phyloP scores from a whole-genome alignment of 2,888 invertebrate genomes.

The Notodonta ziczac region DNA sequence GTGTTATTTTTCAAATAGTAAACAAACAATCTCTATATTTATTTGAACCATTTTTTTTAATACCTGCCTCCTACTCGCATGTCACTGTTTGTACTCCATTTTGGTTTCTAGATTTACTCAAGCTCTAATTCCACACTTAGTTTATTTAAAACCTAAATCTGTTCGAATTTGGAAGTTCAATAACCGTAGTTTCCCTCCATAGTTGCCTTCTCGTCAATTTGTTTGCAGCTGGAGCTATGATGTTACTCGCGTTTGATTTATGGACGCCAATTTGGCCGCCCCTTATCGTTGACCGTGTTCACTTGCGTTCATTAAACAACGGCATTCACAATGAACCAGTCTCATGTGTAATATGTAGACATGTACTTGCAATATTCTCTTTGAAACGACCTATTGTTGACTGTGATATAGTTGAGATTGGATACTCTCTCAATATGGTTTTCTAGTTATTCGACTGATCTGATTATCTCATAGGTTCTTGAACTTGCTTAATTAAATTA shows the following conservation, averaged over 20 bases:
- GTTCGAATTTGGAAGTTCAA: slow-evolving; percentile 33
- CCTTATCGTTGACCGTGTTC: slow-evolving; percentile 58
- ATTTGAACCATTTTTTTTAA: too few relatives aligned
- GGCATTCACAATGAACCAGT: slow-evolving; percentile 23
- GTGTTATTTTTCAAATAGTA: not conserved
- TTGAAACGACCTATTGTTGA: too few relatives aligned
- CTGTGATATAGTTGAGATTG: too few relatives aligned
- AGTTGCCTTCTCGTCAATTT: slow-evolving; percentile 23
- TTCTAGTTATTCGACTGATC: too few relatives aligned
- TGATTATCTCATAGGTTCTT: too few relatives aligned
- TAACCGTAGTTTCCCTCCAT: slow-evolving; percentile 47
- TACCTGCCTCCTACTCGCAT: too few relatives aligned
- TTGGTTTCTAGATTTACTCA: not conserved
- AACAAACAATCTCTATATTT: not conserved
- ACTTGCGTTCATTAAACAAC: slow-evolving; percentile 52
- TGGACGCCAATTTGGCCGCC: slow-evolving; percentile 53
- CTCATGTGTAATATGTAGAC: slow-evolving; percentile 14
- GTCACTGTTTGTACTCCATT: not conserved
- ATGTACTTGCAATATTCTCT: too few relatives aligned
- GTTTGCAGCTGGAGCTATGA: slow-evolving; percentile 46
- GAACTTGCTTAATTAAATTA: too few relatives aligned
- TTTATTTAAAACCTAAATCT: not conserved
- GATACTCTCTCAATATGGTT: too few relatives aligned
- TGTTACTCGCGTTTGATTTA: slow-evolving; percentile 52
- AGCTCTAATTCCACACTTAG: not conserved